These are phyloP conservation scores for Pangasius krempfi DNA, from an alignment of 2,797 vertebrate genomes.

Conservation along the genomic window DNA sequence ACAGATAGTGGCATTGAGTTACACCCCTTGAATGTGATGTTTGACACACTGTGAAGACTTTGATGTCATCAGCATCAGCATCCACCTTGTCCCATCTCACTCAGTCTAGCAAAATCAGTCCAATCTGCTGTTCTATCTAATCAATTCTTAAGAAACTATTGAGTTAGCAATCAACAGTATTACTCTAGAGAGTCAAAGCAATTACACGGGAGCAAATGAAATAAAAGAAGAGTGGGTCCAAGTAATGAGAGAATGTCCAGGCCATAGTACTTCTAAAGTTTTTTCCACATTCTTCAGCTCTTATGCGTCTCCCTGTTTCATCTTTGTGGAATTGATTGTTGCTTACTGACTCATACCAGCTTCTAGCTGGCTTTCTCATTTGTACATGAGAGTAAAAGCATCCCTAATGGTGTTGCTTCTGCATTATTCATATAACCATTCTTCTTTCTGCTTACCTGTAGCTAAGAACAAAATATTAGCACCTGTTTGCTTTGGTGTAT, in stretches of 20 bases:
- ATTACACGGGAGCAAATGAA: constrained; percentile 59
- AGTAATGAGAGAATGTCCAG: constrained; percentile 45
- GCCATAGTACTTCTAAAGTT: constrained; percentile 1
- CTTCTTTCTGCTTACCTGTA: constrained; percentile 18
- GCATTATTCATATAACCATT: too few species aligned
- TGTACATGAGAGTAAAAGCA: not conserved
- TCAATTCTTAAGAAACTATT: constrained; percentile 61
- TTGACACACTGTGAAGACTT: not conserved
- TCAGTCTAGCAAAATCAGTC: constrained; percentile 49
- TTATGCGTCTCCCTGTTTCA: not conserved
- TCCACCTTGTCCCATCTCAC: constrained; percentile 29
- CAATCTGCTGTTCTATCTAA: constrained; percentile 52
- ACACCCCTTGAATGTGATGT: not conserved
- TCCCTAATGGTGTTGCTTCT: too few species aligned
- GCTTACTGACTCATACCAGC: not conserved
- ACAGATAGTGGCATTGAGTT: not conserved
- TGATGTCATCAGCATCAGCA: constrained; percentile 14
- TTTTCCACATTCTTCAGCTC: not conserved
- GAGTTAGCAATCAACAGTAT: constrained; percentile 62
- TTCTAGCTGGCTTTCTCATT: not conserved
- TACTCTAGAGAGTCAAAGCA: constrained; percentile 61
- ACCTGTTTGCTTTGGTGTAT: constrained; percentile 2
- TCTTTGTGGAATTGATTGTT: constrained; percentile 4
- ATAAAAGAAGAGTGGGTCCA: constrained; percentile 49
- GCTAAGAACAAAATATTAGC: constrained; percentile 39